These are phyloP conservation scores for Campylomormyrus numenius DNA, from an alignment of 2,113 vertebrate genomes.

Conservation along the genomic window DNA sequence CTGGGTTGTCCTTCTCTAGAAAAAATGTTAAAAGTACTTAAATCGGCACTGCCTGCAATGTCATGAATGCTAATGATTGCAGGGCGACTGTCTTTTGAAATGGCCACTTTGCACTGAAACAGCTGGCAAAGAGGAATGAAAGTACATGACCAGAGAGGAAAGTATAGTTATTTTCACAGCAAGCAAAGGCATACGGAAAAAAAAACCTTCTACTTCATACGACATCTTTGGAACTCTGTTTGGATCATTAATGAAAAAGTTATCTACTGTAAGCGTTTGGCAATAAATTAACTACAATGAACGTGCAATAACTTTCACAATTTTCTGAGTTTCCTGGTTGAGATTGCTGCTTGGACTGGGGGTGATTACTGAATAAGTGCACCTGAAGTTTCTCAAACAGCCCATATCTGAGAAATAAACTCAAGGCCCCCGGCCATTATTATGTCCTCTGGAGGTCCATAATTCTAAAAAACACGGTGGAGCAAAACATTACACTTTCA, in stretches of 20 bases:
- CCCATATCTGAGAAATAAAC: background rate
- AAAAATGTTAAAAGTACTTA: background rate
- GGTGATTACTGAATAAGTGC: background rate
- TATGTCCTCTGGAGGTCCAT: background rate
- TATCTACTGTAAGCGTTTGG: background rate
- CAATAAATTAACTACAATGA: background rate
- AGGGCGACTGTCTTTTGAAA: background rate
- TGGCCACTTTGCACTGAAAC: background rate
- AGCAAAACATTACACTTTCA: background rate
- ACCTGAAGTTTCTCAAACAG: background rate
- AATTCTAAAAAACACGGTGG: background rate
- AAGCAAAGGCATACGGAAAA: background rate
- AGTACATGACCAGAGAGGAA: background rate
- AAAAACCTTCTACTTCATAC: background rate
- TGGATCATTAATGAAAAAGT: background rate
- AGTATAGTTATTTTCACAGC: background rate
- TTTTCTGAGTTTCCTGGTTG: background rate
- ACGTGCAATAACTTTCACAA: background rate
- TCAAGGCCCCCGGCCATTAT: background rate
- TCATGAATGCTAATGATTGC: background rate
- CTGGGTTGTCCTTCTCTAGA: background rate
- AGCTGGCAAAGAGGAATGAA: background rate
- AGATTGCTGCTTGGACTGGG: background rate
- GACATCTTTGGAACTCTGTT: background rate
- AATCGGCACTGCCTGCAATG: background rate